Base-by-base conservation (phyloP, 1,140 invertebrate genomes). In the Bombyx mori region DNA sequence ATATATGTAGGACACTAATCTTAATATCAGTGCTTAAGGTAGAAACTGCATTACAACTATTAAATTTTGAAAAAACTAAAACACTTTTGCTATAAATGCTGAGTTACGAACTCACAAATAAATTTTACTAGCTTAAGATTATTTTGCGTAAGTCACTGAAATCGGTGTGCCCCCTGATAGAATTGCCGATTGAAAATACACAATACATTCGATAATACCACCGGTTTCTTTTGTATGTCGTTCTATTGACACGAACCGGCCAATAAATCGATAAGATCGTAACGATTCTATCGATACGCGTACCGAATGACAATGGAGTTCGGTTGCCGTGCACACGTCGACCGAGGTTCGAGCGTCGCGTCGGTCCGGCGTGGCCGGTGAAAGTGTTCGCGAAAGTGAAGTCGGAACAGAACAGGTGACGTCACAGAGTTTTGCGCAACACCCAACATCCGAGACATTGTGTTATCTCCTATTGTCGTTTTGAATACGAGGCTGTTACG, bases 331-430 rank as follows among this genome's bases (percentile, higher is more conserved):
- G 44, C 12, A 7, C 1, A 12, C 12, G 53, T 7, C 42, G 51
- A 47, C 48, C 42, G 51, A 2, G 4, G 10, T 9, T 12, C 46
- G 62, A 50, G 58, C 57, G 61, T 44, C 69, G 58, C 57, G 61
- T 44, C 69, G 61, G 50, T 45, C 62, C 66, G 63, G 69, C 58
- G 62, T 62, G 59, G 53, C 63, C 63, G 74, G 82, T 82, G 82
- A 86, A 84, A 86, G 81, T 84, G 78, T 79, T 74, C 73, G 82
- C 80, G 82, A 86, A 86, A 86, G 82, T 77, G 79, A 84, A 82
- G 77, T 77, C 82, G 82, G 82, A 82, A 85, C 73, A 68, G 69
- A 73, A 61, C 62, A 64, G 67, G 65, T 84, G 81, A 84, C 81
- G 82, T 82, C 80, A 86, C 65, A 59, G 42, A 66, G 65, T 71